A percentile compares a stretch with the other conserved stretches of the same genome.
Conservation (phyloP, 1,140 invertebrate genomes). For the Drosophila pseudoananassae region DNA sequence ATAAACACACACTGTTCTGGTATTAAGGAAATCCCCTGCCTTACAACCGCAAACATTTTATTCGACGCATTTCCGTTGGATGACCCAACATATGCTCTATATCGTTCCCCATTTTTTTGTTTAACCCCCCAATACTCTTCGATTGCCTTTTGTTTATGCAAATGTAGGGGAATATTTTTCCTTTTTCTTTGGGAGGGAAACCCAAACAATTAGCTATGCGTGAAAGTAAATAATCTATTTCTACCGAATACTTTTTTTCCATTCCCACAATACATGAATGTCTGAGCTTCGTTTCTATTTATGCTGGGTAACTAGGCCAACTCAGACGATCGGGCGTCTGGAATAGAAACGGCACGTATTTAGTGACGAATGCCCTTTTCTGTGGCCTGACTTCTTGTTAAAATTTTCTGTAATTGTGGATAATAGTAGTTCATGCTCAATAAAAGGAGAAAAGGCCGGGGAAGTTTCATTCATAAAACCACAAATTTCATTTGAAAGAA, state of each 20-base stretch:
- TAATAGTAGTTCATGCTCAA: slow-evolving; percentile 46
- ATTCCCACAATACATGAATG: not conserved
- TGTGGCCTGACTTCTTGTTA: not conserved
- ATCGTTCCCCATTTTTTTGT: slow-evolving; percentile 23
- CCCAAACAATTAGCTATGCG: slow-evolving; percentile 65
- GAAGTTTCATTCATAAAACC: slow-evolving; percentile 22
- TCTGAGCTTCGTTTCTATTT: slow-evolving; percentile 40
- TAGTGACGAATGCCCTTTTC: slow-evolving; percentile 27
- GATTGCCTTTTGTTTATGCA: slow-evolving; percentile 71
- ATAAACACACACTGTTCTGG: slow-evolving; percentile 46
- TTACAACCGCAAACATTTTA: slow-evolving; percentile 25
- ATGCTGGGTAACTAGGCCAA: slow-evolving; percentile 62
- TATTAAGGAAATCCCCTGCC: slow-evolving; percentile 49
- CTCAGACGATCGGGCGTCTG: slow-evolving; percentile 48
- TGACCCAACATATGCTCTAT: slow-evolving; percentile 64
- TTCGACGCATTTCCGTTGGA: slow-evolving; percentile 57
- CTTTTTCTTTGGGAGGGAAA: slow-evolving; percentile 39
- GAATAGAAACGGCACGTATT: slow-evolving; percentile 3
- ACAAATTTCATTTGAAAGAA: slow-evolving; percentile 6
- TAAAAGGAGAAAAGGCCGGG: slow-evolving; percentile 28
- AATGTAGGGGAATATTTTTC: slow-evolving; percentile 50
- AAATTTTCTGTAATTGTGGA: slow-evolving; percentile 25
- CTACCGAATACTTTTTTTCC: slow-evolving; percentile 49
- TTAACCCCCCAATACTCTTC: slow-evolving; percentile 15
- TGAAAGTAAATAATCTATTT: slow-evolving; percentile 71